These are phyloP conservation scores for Anableps anableps DNA, from an alignment of 2,797 vertebrate species.

Conservation along the genomic window DNA sequence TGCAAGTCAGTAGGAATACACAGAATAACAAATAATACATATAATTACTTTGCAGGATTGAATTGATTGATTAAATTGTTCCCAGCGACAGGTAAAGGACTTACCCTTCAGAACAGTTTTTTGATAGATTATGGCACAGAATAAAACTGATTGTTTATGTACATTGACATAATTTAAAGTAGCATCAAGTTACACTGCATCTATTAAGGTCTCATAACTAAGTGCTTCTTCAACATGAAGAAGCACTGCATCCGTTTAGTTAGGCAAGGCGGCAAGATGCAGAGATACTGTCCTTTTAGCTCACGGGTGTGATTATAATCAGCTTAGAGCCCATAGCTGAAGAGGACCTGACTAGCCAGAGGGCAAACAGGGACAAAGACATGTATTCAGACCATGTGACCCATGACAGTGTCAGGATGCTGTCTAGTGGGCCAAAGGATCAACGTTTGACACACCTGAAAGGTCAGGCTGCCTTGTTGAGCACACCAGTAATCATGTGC, in stretches of 20 bases:
- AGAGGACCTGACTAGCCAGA: constrained; percentile 17
- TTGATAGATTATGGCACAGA: not conserved
- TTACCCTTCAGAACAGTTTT: not conserved
- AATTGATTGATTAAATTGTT: not conserved
- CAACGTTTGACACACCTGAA: constrained; percentile 19
- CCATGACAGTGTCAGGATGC: constrained; percentile 43
- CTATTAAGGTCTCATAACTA: too few species aligned
- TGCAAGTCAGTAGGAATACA: not conserved
- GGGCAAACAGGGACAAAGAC: constrained; percentile 42
- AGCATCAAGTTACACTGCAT: not conserved
- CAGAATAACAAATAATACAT: not conserved
- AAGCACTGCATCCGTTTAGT: constrained; percentile 21
- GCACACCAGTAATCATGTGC: not conserved
- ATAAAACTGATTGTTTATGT: not conserved
- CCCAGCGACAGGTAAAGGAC: not conserved
- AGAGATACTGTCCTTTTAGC: constrained; percentile 41
- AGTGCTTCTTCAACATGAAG: not conserved
- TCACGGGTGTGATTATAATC: constrained; percentile 55
- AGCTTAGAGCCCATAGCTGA: constrained; percentile 52
- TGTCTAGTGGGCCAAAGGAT: constrained; percentile 38
- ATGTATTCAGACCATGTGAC: constrained; percentile 37
- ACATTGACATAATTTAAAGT: not conserved
- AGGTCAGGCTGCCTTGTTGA: constrained; percentile 13
- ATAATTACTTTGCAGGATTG: not conserved
- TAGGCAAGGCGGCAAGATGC: constrained; percentile 32